Evolutionary conservation across 2,113 vertebrate species (phyloP).

Genomic region (Laticauda laticaudata): DNA sequence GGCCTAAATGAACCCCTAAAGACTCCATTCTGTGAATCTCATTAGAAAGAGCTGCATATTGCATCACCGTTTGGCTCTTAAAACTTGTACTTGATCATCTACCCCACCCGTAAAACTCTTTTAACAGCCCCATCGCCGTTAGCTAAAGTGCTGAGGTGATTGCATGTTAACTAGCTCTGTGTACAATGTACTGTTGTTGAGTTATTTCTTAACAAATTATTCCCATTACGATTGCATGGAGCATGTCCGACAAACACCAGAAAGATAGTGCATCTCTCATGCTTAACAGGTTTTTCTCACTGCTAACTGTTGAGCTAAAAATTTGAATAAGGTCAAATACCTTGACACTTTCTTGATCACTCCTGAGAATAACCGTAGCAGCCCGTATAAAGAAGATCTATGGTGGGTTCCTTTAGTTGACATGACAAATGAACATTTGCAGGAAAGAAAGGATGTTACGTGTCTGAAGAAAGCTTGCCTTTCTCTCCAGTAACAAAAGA

Average conservation of each 20-base stretch:
- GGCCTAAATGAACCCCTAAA: neutral
- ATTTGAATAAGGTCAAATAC: neutral
- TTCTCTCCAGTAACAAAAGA: neutral
- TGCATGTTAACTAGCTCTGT: neutral
- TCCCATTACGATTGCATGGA: neutral
- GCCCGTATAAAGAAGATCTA: neutral
- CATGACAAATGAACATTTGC: neutral
- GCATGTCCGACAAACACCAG: neutral
- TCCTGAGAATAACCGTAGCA: neutral
- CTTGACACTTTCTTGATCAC: neutral
- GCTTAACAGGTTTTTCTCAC: neutral
- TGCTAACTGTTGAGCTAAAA: neutral
- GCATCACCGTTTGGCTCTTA: neutral
- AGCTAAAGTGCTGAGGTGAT: neutral
- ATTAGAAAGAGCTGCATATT: neutral
- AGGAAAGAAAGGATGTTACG: neutral
- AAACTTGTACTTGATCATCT: constrained; percentile 1
- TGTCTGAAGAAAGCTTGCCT: neutral
- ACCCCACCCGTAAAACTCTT: neutral
- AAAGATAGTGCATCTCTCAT: neutral
- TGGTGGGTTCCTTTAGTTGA: neutral
- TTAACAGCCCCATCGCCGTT: constrained; percentile 5
- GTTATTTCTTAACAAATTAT: constrained; percentile 14
- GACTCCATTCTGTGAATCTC: neutral
- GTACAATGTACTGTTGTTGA: neutral